phyloP scores from a whole-genome alignment of 2,888 invertebrate species.

The Stenodera caucasica region DNA sequence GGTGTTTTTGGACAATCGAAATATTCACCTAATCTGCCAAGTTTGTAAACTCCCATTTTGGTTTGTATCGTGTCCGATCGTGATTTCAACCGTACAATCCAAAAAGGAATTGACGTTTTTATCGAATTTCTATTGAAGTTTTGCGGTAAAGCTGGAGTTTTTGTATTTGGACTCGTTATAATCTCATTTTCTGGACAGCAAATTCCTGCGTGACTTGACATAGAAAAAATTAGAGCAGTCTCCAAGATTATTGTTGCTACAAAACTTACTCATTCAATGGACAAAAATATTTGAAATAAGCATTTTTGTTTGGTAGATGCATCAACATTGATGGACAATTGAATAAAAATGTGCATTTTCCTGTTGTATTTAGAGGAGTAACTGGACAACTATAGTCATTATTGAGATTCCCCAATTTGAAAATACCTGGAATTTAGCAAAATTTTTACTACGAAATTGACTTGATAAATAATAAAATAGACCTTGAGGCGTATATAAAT shows the following conservation, averaged over 20 bases:
- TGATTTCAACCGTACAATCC: not conserved
- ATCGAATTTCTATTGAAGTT: not conserved
- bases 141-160: not conserved
- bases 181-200: slow-evolving; percentile 14
- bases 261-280: slow-evolving; percentile 17
- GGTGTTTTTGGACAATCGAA: not conserved
- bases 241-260: too few species aligned
- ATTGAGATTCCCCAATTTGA: slow-evolving; percentile 7
- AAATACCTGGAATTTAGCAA: slow-evolving; percentile 8
- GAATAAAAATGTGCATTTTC: slow-evolving; percentile 17
- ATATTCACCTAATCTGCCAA: not conserved
- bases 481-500: slow-evolving; percentile 19
- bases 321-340: slow-evolving; percentile 18
- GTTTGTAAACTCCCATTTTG: not conserved
- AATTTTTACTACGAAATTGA: not conserved
- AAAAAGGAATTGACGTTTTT: not conserved
- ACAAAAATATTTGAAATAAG: slow-evolving; percentile 23
- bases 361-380: slow-evolving; percentile 12
- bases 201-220: slow-evolving; percentile 19
- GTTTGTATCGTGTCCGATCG: not conserved
- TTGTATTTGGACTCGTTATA: not conserved
- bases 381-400: slow-evolving; percentile 8
- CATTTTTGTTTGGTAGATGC: slow-evolving; percentile 8
- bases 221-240: not conserved
- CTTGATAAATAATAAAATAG: not conserved